Conservation (phyloP, 1,140 invertebrate species). For the Rhyacophila brunnea region DNA sequence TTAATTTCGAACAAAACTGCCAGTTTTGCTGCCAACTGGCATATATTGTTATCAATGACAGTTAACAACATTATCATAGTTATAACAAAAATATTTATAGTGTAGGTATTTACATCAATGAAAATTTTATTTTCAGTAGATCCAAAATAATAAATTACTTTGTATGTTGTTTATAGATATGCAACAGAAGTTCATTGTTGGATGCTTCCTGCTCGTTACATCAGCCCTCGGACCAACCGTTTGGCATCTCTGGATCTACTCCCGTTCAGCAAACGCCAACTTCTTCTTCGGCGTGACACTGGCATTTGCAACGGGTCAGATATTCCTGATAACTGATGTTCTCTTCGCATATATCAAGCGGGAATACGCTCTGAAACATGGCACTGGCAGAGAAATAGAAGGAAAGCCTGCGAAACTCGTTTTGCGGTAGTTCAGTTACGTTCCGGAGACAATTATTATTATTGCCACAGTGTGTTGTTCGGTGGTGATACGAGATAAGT, state of each 20-base stretch:
- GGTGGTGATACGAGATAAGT: too few species aligned
- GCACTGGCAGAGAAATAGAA: slow-evolving; percentile 52
- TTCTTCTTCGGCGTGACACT: slow-evolving; percentile 98
- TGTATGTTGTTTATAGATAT: slow-evolving; percentile 60
- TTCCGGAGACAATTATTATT: too few species aligned
- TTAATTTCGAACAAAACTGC: too few species aligned
- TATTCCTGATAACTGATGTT: slow-evolving; percentile 93
- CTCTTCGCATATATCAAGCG: slow-evolving; percentile 92
- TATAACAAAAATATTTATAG: too few species aligned
- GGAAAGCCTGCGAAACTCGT: slow-evolving; percentile 53
- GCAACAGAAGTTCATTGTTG: slow-evolving; percentile 90
- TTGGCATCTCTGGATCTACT: slow-evolving; percentile 98
- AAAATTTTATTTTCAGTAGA: too few species aligned
- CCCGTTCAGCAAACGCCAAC: slow-evolving; percentile 97
- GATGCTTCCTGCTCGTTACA: slow-evolving; percentile 85
- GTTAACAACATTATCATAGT: too few species aligned
- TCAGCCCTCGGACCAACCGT: slow-evolving; percentile 90
- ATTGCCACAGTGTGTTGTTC: too few species aligned
- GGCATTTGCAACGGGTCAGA: slow-evolving; percentile 92
- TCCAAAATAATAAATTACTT: too few species aligned
- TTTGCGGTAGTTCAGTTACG: slow-evolving; percentile 8
- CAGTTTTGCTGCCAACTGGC: too few species aligned
- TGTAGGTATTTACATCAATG: too few species aligned
- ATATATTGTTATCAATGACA: too few species aligned
- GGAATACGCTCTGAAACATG: slow-evolving; percentile 83